These are phyloP conservation scores for Geophilus truncorum DNA, from an alignment of 2,888 invertebrate species.

Conservation along the genomic window DNA sequence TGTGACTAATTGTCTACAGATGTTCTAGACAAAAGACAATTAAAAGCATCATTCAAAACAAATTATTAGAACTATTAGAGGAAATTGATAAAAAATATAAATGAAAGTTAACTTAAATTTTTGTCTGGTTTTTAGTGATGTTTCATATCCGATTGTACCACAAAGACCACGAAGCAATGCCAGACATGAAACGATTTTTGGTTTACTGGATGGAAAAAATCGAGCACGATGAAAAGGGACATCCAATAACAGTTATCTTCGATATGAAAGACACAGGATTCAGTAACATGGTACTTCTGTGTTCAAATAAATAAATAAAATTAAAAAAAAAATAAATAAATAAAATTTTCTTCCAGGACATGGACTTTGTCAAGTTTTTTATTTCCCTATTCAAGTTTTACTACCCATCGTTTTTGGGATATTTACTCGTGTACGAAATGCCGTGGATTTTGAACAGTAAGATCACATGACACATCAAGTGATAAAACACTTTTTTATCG, in stretches of 20 bases:
- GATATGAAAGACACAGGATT: conserved; percentile 85
- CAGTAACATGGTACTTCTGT: conserved; percentile 61
- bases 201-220: conserved; percentile 80
- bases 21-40: no score
- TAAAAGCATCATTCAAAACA: no score
- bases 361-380: conserved; percentile 83
- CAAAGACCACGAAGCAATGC: conserved; percentile 69
- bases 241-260: conserved; percentile 76
- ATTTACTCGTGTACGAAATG: conserved; percentile 87
- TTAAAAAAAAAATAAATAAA: conserved; percentile 4
- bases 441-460: conserved; percentile 85
- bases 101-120: background rate
- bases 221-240: conserved; percentile 68
- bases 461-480: conserved; percentile 41
- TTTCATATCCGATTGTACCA: conserved; percentile 74
- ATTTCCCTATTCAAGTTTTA: conserved; percentile 80
- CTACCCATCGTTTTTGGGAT: conserved; percentile 76
- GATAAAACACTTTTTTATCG: background rate
- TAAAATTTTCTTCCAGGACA: conserved; percentile 55
- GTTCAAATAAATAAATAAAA: background rate
- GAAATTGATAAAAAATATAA: background rate
- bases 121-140: conserved; percentile 54
- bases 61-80: no score
- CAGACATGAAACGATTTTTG: conserved; percentile 70
- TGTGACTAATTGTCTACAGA: no score